Evolutionary conservation across 2,797 vertebrate genomes (phyloP), one percentile per base, ranked within the genome.

Genomic region (Rhadinocentrus ornatus): DNA sequence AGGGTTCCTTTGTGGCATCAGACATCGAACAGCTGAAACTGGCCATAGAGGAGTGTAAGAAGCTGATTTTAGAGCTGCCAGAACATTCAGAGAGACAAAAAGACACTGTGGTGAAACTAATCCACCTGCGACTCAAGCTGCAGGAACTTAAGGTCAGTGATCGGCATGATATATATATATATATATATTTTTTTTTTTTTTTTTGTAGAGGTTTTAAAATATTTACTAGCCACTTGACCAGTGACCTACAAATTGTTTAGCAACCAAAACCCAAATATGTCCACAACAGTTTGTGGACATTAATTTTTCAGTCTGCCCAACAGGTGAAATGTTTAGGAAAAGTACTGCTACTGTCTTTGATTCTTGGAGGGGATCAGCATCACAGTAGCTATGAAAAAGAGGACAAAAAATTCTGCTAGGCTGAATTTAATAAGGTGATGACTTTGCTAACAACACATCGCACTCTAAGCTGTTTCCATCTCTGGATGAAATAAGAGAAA

Each of bases 31-130:
- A 98, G 86, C 92, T 99, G 85, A 95, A 95, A 71, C 91, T 93
- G 83, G 96, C 98, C 15, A 99, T 99, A 1, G 97, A 98, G 88
- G 96, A 98, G 63, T 99, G 97, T 88, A 99, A 98, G 88, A 94
- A 93, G 77, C 87, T 91, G 81, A 98, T 99, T 79, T 83, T 97
- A 86, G 97, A 97, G 57, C 93, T 98, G 73, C 97, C 98, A 0
- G 98, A 99, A 65, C 96, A 98, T 80, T 99, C 97, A 0, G 97
- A 99, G 94, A 91, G 91, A 84, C 97, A 99, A 91, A 98, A 98
- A 82, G 97, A 99, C 1, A 96, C 96, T 0, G 97, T 99, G 34
- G 96, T 97, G 44, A 94, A 97, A 85, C 96, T 99, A 26, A 97
- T 99, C 66, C 98, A 98, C 80, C 96, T 99, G 27, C 95, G 98